These are phyloP conservation scores for Fratercula arctica DNA, from an alignment of 2,797 vertebrate species.

Conservation along the genomic window DNA sequence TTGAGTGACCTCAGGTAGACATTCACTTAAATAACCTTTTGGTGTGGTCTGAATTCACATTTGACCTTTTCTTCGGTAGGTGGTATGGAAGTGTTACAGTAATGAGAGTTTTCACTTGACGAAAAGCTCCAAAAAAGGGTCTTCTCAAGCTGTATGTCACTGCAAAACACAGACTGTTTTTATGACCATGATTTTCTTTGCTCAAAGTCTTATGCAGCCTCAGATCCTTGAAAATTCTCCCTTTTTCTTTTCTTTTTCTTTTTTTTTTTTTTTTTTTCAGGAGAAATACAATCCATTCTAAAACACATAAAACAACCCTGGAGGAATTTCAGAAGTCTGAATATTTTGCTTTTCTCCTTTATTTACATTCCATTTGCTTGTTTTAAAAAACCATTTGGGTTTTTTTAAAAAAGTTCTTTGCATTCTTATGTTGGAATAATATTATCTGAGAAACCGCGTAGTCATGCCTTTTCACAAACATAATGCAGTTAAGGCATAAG, in stretches of 20 bases:
- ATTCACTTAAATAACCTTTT: not conserved
- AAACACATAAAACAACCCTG: slow-evolving; percentile 2
- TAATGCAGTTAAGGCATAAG: not conserved
- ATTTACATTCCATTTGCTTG: slow-evolving; percentile 46
- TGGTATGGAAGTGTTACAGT: not conserved
- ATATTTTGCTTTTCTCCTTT: slow-evolving; percentile 42
- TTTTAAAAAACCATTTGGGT: not conserved
- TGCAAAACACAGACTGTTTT: not conserved
- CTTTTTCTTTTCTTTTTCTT: not conserved
- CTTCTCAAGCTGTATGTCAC: not conserved
- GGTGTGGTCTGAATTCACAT: not conserved
- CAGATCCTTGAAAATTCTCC: not conserved
- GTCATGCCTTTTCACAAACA: slow-evolving; percentile 19
- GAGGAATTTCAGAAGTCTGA: slow-evolving; percentile 17
- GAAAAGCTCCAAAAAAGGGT: not conserved
- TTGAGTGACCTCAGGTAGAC: not conserved
- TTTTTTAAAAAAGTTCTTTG: not conserved
- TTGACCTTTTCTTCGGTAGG: not conserved
- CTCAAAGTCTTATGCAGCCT: not conserved
- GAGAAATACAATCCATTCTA: not conserved
- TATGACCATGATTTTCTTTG: not conserved
- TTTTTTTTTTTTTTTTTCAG: not conserved
- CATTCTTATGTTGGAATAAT: not conserved
- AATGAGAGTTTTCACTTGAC: not conserved
- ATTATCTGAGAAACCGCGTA: slow-evolving; percentile 25